Conservation (phyloP, 2,113 vertebrate species). For the Neogobius melanostomus region DNA sequence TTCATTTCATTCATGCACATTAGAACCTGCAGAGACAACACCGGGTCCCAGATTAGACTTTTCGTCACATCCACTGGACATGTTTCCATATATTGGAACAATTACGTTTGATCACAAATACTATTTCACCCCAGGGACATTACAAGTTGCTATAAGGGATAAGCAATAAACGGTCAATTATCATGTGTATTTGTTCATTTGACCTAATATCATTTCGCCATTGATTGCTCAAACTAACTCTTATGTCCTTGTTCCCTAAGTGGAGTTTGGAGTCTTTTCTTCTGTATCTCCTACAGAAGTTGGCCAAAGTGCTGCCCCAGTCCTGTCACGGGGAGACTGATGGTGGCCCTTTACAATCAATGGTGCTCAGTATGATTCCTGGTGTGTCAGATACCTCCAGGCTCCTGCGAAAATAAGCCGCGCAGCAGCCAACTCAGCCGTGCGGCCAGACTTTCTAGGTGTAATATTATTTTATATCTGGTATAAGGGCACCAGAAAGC, state of each 20-base stretch:
- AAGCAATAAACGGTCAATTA: too few species aligned
- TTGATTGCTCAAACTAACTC: not conserved
- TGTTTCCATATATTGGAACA: too few species aligned
- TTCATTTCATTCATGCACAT: too few species aligned
- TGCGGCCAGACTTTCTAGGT: conserved; percentile 4
- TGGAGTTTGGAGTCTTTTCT: conserved; percentile 26
- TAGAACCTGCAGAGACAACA: too few species aligned
- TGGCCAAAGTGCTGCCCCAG: conserved; percentile 52
- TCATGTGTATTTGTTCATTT: too few species aligned
- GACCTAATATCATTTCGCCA: too few species aligned
- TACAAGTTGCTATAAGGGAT: too few species aligned
- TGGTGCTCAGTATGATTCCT: conserved; percentile 56
- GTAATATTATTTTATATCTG: conserved; percentile 19
- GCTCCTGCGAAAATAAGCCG: conserved; percentile 38
- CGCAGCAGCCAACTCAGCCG: conserved; percentile 23
- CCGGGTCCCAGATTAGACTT: too few species aligned
- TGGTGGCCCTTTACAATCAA: conserved; percentile 58
- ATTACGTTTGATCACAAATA: too few species aligned
- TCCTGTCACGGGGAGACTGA: conserved; percentile 66
- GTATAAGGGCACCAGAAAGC: conserved; percentile 5
- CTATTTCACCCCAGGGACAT: too few species aligned
- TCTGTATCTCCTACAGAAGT: conserved; percentile 28
- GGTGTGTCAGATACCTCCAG: conserved; percentile 41
- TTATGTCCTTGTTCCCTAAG: conserved; percentile 5
- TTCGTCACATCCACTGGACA: too few species aligned